Conservation (phyloP, 2,113 vertebrate species). For the Corythaeola cristata region DNA sequence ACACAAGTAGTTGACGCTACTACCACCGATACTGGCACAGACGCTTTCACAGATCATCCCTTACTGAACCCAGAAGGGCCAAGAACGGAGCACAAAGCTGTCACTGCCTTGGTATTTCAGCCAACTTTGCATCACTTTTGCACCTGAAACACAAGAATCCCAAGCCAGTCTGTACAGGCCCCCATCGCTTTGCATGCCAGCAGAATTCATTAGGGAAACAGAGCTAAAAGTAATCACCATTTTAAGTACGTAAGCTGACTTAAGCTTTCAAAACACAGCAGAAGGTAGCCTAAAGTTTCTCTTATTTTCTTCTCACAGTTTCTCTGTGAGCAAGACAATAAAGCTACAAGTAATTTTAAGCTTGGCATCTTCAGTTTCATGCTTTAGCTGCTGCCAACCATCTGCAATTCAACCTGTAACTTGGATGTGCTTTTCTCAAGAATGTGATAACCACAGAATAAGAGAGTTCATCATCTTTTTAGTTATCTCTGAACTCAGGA, state of each 20-base stretch:
- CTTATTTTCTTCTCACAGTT: neutral
- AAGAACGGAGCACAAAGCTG: neutral
- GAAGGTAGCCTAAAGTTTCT: neutral
- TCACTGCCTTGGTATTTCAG: neutral
- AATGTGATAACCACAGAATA: fast-evolving
- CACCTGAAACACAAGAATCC: neutral
- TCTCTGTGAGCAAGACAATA: neutral
- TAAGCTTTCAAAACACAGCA: neutral
- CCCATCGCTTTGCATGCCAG: neutral
- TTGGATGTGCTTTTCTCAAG: neutral
- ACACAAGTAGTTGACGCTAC: neutral
- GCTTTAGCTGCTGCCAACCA: neutral
- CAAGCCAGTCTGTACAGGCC: neutral
- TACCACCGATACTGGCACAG: no score
- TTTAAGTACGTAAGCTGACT: neutral
- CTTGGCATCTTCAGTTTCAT: neutral
- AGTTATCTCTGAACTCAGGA: neutral
- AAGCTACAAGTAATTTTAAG: neutral
- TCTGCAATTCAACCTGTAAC: neutral
- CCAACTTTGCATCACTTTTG: neutral
- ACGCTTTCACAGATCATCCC: neutral
- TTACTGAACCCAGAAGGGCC: neutral
- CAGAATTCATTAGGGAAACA: neutral
- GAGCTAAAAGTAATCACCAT: neutral
- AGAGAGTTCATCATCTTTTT: neutral